Conservation (phyloP, 1,140 invertebrate species). For the Drosophila kepulauana region DNA sequence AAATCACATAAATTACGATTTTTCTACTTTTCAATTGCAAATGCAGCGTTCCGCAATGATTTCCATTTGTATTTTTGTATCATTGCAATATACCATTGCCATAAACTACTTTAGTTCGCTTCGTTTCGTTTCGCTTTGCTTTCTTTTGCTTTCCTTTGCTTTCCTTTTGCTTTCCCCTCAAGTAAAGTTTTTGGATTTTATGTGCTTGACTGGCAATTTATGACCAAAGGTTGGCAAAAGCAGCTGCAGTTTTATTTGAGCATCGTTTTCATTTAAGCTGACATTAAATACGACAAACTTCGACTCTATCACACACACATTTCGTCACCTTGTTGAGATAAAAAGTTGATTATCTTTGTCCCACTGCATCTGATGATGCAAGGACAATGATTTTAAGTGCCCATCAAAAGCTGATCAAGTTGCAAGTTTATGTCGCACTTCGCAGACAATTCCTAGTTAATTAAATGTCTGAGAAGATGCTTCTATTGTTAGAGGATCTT, state of each 20-base stretch:
- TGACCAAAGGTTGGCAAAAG: slow-evolving; percentile 22
- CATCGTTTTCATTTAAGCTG: slow-evolving; percentile 10
- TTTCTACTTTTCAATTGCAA: slow-evolving; percentile 47
- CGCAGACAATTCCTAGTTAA: background rate
- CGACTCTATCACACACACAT: background rate
- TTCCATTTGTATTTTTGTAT: slow-evolving; percentile 62
- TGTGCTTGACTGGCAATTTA: slow-evolving; percentile 39
- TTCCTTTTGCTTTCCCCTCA: slow-evolving; percentile 2
- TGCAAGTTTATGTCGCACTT: background rate
- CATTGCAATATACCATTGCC: slow-evolving; percentile 13
- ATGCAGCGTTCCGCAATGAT: slow-evolving; percentile 54
- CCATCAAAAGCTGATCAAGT: slow-evolving; percentile 11
- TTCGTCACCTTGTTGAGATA: slow-evolving; percentile 8
- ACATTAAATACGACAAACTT: slow-evolving; percentile 10
- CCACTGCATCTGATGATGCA: background rate
- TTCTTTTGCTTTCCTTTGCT: slow-evolving; percentile 26
- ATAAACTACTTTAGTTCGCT: slow-evolving; percentile 36
- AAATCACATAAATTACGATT: slow-evolving; percentile 67
- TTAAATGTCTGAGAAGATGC: too few species aligned
- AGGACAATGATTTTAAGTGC: background rate
- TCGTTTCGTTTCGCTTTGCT: slow-evolving; percentile 29
- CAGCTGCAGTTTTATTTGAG: slow-evolving; percentile 10
- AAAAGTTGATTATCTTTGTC: slow-evolving; percentile 7
- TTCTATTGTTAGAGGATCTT: too few species aligned
- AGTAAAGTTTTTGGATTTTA: slow-evolving; percentile 31